Conservation (phyloP, 2,888 invertebrate genomes). For the Maniola hyperantus region DNA sequence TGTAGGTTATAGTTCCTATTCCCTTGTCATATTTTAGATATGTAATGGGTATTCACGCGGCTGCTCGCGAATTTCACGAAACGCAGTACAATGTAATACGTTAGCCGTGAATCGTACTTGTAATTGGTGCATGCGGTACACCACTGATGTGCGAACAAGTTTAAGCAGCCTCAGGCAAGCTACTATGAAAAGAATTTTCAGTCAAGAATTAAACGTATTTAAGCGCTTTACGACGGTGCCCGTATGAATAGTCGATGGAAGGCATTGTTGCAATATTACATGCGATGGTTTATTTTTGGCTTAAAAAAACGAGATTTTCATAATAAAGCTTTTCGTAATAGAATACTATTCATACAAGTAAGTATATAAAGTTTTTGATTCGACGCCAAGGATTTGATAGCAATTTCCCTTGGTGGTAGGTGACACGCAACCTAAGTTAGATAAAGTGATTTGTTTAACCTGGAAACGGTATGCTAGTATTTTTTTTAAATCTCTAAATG, state of each 20-base stretch:
- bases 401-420: too few relatives aligned
- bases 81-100: too few relatives aligned
- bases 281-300: slow-evolving; percentile 39
- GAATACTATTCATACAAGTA: neutral
- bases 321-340: slow-evolving; percentile 3
- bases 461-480: too few relatives aligned
- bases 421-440: too few relatives aligned
- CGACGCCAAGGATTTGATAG: too few relatives aligned
- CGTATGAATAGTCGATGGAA: slow-evolving; percentile 34
- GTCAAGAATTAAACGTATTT: slow-evolving; percentile 52
- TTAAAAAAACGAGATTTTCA: slow-evolving; percentile 27
- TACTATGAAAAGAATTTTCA: slow-evolving; percentile 44
- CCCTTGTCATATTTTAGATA: too few relatives aligned
- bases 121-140: neutral
- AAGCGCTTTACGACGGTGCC: slow-evolving; percentile 45
- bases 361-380: too few relatives aligned
- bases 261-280: slow-evolving; percentile 38
- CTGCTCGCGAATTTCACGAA: too few relatives aligned
- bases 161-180: slow-evolving; percentile 4
- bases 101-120: neutral
- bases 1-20: too few relatives aligned
- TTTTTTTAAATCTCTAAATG: too few relatives aligned
- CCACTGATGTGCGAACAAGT: neutral
- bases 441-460: too few relatives aligned
- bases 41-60: too few relatives aligned